These are phyloP conservation scores for Macrotus californicus DNA, from an alignment of 2,113 vertebrate species.

Conservation along the genomic window DNA sequence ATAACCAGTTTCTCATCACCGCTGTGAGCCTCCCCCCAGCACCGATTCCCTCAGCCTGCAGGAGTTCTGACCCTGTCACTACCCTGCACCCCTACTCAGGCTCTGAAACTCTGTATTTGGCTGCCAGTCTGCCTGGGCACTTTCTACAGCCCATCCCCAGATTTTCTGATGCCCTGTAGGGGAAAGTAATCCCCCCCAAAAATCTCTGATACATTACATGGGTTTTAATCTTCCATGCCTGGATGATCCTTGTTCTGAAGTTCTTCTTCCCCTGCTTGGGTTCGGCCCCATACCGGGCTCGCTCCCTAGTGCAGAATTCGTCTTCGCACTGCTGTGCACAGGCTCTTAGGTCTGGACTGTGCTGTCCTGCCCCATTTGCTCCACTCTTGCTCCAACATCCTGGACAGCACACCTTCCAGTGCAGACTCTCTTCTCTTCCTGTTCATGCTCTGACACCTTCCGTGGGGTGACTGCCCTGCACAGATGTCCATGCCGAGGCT, in stretches of 20 bases:
- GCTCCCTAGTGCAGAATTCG: not conserved
- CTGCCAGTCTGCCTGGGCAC: not conserved
- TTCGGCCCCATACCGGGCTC: not conserved
- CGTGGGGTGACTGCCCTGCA: not conserved
- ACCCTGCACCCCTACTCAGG: rapidly evolving
- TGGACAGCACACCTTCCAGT: not conserved
- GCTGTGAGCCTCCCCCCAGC: not conserved
- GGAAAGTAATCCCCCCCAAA: too few relatives aligned
- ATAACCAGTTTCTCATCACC: not conserved
- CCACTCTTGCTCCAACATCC: not conserved
- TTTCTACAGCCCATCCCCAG: not conserved
- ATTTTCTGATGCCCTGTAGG: not conserved
- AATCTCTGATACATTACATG: not conserved
- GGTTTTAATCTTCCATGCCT: not conserved
- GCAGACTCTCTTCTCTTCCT: not conserved
- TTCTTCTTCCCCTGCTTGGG: not conserved
- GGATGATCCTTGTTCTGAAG: not conserved
- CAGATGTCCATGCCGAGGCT: not conserved
- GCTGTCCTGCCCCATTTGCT: rapidly evolving
- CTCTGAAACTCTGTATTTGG: not conserved
- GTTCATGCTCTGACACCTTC: not conserved
- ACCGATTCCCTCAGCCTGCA: not conserved
- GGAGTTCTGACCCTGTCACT: not conserved
- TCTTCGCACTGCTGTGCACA: not conserved
- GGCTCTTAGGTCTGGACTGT: not conserved